Evolutionary conservation across 2,797 vertebrate species (phyloP), one percentile per base, ranked within the genome.

Genomic region (Brotula barbata): DNA sequence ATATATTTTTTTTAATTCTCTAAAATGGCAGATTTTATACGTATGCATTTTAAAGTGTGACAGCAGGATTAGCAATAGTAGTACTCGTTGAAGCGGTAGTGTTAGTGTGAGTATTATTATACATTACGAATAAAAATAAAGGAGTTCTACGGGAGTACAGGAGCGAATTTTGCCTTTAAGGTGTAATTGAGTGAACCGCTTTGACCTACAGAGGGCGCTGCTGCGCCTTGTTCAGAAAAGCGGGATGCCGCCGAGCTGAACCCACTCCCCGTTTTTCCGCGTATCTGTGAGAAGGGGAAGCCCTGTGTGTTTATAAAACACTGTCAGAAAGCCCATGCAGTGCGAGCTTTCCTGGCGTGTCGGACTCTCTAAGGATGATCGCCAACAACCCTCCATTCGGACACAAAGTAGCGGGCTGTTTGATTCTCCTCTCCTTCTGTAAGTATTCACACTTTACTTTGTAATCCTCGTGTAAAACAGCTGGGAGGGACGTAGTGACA

Each of bases 361-460:
- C 45, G 65, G 78, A 82, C 77, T 64, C 63, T 49, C 8, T 37
- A 67, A 83, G 64, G 78, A 92, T 92, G 91, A 76, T 62, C 64
- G 58, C 75, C 46, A 64, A 58, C 69, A 61, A 69, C 22, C 78
- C 67, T n/a, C 71, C 39, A 56, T 2, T 61, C 72, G 86, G 80
- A 58, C 77, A 64, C 81, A 80, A 51, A 71, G 75, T 84, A 66
- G 76, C 83, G 42, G 78, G 80, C 60, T 81, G 75, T 19, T 58
- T 84, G 68, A 3, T 91, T 41, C 54, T 89, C 57, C 74, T 85
- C 72, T 89, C 65, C 51, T 78, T 87, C 81, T 55, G 91, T 92
- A 69, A 92, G 91, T 91, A 59, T 74, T 75, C 70, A 70, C 81
- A 70, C 81, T 75, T 75, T 70, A 77, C 65, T 86, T 82, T 81